phyloP scores from a whole-genome alignment of 2,113 vertebrate genomes.

The Numida meleagris region DNA sequence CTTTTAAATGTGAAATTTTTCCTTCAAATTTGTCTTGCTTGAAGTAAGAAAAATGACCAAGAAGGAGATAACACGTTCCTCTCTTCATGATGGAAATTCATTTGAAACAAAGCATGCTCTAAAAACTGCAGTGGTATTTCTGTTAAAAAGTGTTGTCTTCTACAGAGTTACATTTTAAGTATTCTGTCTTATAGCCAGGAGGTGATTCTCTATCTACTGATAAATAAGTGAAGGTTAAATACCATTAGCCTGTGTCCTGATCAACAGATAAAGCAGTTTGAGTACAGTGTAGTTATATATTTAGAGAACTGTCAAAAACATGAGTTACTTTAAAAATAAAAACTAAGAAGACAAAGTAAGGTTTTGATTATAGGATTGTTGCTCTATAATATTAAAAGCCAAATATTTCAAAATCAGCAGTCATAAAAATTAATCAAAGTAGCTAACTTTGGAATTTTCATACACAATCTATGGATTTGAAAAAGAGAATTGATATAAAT shows the following conservation, averaged over 20 bases:
- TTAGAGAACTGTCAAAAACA: background rate
- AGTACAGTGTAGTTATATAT: background rate
- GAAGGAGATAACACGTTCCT: background rate
- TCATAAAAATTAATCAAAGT: background rate
- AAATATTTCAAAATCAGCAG: background rate
- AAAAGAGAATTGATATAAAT: background rate
- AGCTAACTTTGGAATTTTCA: background rate
- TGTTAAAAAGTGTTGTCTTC: background rate
- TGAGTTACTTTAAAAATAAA: background rate
- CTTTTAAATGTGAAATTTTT: background rate
- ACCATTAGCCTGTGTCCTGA: background rate
- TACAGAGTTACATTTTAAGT: background rate
- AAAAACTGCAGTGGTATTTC: background rate
- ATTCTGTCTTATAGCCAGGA: background rate
- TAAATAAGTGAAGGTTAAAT: background rate
- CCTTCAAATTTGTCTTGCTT: background rate
- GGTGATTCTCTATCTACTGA: background rate
- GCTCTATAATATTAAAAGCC: accelerated
- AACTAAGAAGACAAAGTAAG: background rate
- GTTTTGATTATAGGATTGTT: background rate
- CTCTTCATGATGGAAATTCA: background rate
- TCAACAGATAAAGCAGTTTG: background rate
- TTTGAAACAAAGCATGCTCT: background rate
- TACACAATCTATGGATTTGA: background rate
- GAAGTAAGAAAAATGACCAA: background rate